A percentile compares a stretch with the other conserved stretches of the same genome.
phyloP scores from a whole-genome alignment of 2,888 invertebrate species.

The Brenthis daphne region DNA sequence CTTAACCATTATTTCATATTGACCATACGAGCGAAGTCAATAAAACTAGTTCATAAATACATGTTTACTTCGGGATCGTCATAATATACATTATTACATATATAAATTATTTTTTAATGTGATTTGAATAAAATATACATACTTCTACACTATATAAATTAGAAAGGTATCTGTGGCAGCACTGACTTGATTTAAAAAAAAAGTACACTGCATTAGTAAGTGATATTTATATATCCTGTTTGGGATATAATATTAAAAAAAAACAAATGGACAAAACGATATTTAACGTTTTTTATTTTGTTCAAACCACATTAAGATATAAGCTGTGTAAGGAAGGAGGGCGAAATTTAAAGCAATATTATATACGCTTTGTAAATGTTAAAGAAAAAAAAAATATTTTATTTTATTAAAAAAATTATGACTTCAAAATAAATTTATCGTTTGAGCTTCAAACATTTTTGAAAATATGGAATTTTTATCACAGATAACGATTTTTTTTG shows the following conservation, averaged over 20 bases:
- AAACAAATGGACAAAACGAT: no score
- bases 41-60: no score
- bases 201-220: no score
- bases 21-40: no score
- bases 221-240: no score
- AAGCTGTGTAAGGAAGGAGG: background rate
- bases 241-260: no score
- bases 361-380: slow-evolving; percentile 42
- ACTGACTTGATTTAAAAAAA: no score
- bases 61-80: no score
- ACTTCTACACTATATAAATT: no score
- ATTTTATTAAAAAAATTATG: slow-evolving; percentile 24
- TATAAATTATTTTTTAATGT: background rate
- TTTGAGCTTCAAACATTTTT: slow-evolving; percentile 7
- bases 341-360: slow-evolving; percentile 41
- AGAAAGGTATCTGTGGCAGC: no score
- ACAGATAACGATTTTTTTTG: background rate
- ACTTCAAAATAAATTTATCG: slow-evolving; percentile 8
- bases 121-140: slow-evolving; percentile 3
- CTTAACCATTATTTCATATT: no score
- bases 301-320: slow-evolving; percentile 2
- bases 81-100: background rate
- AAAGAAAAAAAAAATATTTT: slow-evolving; percentile 14
- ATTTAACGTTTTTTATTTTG: background rate
- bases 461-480: background rate